phyloP scores from a whole-genome alignment of 1,140 invertebrate species.

The Aphaenogaster rudis region DNA sequence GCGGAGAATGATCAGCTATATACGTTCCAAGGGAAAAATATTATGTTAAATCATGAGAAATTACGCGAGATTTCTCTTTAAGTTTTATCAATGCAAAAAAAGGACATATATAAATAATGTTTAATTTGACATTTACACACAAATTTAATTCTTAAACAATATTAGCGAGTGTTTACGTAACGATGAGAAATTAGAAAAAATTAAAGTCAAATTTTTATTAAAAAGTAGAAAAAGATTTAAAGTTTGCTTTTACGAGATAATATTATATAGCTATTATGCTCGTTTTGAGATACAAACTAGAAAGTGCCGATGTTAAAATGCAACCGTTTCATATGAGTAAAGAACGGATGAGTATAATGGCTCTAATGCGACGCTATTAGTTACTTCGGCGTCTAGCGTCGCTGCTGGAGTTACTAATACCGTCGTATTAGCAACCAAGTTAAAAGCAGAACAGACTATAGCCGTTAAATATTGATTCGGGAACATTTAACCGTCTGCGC shows the following conservation, averaged over 20 bases:
- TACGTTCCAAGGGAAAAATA: neutral
- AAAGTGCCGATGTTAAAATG: constrained; percentile 16
- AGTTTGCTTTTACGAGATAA: neutral
- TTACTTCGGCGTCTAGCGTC: constrained; percentile 39
- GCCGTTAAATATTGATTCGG: constrained; percentile 58
- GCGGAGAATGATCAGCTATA: neutral
- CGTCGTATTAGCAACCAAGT: constrained; percentile 50
- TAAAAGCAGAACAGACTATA: constrained; percentile 58
- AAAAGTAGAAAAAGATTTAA: neutral
- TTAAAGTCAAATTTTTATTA: neutral
- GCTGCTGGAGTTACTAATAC: constrained; percentile 34
- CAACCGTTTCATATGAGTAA: constrained; percentile 16
- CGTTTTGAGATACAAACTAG: neutral
- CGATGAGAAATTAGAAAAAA: neutral
- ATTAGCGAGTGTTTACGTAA: neutral
- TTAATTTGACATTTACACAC: neutral
- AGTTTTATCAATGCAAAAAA: neutral
- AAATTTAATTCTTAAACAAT: constrained; percentile 1
- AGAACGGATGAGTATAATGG: constrained; percentile 37
- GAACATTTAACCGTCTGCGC: constrained; percentile 53
- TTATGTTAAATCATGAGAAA: neutral
- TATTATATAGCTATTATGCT: neutral
- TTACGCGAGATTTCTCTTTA: neutral
- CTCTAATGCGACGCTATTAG: constrained; percentile 43
- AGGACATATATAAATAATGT: neutral